Percentiles rank a stretch among this genome's conserved stretches.
Conservation (phyloP, 2,888 invertebrate species). For the Arge pagana region DNA sequence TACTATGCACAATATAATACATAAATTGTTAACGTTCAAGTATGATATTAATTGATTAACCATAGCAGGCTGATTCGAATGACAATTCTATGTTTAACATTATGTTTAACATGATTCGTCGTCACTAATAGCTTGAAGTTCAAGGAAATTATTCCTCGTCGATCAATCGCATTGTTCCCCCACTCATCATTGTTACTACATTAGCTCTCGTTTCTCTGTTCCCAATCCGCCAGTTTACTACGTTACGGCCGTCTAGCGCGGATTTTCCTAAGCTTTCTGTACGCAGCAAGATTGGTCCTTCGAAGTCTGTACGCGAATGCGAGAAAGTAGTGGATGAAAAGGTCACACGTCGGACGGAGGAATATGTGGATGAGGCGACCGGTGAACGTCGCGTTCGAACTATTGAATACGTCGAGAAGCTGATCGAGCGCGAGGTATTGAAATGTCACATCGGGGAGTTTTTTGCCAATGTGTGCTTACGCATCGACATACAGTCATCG, state of each 20-base stretch:
- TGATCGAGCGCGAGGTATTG: slow-evolving; percentile 92
- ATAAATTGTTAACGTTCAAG: slow-evolving; percentile 26
- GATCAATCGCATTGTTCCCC: too few species aligned
- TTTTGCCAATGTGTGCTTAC: slow-evolving; percentile 11
- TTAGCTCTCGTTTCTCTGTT: slow-evolving; percentile 50
- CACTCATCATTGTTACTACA: slow-evolving; percentile 35
- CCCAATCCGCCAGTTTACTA: slow-evolving; percentile 49
- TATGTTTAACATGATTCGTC: background rate
- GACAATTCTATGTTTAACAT: slow-evolving; percentile 9
- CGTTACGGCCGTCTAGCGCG: slow-evolving; percentile 67
- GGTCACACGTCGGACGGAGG: slow-evolving; percentile 84
- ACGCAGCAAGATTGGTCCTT: slow-evolving; percentile 82
- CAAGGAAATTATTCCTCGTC: too few species aligned
- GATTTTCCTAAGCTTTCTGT: slow-evolving; percentile 85
- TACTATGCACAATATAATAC: slow-evolving; percentile 18
- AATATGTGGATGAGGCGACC: slow-evolving; percentile 83
- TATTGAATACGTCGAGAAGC: slow-evolving; percentile 92
- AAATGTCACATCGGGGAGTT: slow-evolving; percentile 5
- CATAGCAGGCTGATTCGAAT: slow-evolving; percentile 6
- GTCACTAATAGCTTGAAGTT: slow-evolving; percentile 16
- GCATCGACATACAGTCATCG: slow-evolving; percentile 11
- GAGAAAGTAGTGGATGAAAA: slow-evolving; percentile 89
- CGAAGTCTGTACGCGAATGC: slow-evolving; percentile 83
- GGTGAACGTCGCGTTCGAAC: slow-evolving; percentile 87
- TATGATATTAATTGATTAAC: slow-evolving; percentile 22